Base-by-base conservation (phyloP, 92 coral and sea anemone genomes). In the Parazoanthus darwini region DNA sequence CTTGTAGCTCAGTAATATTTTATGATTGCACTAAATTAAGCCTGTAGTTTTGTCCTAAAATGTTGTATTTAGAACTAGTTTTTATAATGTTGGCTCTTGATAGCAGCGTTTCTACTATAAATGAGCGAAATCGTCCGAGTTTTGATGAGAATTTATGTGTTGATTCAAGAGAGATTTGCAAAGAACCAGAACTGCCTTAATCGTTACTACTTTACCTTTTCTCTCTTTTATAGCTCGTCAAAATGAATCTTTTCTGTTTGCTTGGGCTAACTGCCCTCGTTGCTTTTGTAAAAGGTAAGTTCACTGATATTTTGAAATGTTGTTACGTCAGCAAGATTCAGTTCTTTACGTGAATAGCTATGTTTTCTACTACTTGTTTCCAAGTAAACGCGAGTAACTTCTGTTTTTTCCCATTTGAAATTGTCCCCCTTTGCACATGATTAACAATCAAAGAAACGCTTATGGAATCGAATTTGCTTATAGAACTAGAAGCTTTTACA, bases 201-300 rank as follows among this genome's bases (percentile, higher is more conserved):
- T 2, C 14, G 0, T 29, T 76, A 8, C 39, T 3, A 23, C 18
- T 43, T 70, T n/a, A 11, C 44, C 39, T 33, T 8, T 7, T 23
- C 1, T 48, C 51, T 25, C n/a, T 83, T 35, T 72, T 42, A 1
- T 77, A 84, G 79, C 63, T 71, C 67, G 26, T 22, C 79, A 84
- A 18, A 25, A 84, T 84, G 87, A 70, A 84, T 74, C 79, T 84
- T 44, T 71, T 70, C 1, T 84, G 36, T 26, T 44, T 84, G 7
- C 65, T 84, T 8, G 78, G 87, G 42, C 20, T 84, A 44, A 44
- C 79, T 3, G 78, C 87, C 6, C 42, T 71, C 29, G 43, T 16
- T 16, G 48, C 87, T 26, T 36, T 84, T 84, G 87, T 46, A 25
- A 70, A 84, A 71, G 87, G 87, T 84, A 84, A 71, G 78, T 84